Evolutionary conservation across 2,888 invertebrate species (phyloP).

Genomic region (Ashinkailepas kermadecensis): DNA sequence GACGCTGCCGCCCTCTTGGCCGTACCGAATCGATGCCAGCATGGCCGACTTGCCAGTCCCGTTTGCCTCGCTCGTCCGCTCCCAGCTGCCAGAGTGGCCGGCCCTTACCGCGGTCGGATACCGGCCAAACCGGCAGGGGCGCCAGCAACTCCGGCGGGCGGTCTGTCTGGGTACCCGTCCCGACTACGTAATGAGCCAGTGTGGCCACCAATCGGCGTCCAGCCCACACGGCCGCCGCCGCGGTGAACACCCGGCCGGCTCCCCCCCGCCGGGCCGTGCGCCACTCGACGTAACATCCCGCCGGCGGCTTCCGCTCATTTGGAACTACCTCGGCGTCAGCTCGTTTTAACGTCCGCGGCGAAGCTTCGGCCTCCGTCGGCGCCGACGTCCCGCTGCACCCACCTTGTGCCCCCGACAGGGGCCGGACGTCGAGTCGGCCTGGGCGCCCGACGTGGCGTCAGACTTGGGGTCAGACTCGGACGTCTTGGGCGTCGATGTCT

Average conservation of each 20-base stretch:
- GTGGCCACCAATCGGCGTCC: too few species aligned
- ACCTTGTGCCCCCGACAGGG: not conserved
- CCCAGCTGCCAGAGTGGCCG: too few species aligned
- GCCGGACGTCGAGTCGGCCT: not conserved
- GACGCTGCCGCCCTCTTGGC: too few species aligned
- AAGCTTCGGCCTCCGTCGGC: not conserved
- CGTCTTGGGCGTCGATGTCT: not conserved
- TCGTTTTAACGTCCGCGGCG: not conserved
- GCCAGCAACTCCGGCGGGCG: too few species aligned
- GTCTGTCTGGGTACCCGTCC: too few species aligned
- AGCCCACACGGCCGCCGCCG: not conserved
- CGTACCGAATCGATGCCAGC: too few species aligned
- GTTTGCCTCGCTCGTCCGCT: too few species aligned
- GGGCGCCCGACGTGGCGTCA: not conserved
- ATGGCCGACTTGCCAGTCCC: too few species aligned
- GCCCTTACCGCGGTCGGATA: too few species aligned
- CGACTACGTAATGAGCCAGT: too few species aligned
- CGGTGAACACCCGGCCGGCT: not conserved
- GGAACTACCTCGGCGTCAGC: not conserved
- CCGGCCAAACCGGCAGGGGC: too few species aligned
- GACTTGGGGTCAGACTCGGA: not conserved
- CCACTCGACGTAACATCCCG: not conserved
- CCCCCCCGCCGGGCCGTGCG: not conserved
- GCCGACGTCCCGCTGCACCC: not conserved
- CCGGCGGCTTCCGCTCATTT: not conserved